Percentiles rank a stretch among this genome's conserved stretches.
phyloP scores from a whole-genome alignment of 2,797 vertebrate species.

The Dromococcyx pavoninus region DNA sequence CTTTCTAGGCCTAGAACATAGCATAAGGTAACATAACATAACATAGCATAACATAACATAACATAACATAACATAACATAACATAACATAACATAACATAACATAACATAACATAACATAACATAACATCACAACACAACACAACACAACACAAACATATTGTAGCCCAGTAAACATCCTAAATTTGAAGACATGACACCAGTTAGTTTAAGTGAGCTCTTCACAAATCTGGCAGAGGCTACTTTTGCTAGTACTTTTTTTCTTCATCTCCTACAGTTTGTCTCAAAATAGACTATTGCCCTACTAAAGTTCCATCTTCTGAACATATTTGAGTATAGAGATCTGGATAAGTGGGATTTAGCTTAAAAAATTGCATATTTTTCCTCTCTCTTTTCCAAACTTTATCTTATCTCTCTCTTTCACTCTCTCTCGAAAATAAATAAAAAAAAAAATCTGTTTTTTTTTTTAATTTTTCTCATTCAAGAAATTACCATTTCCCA shows the following conservation, averaged over 20 bases:
- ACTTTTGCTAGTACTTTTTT: neutral
- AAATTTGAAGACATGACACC: neutral
- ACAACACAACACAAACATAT: neutral
- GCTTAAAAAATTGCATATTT: neutral
- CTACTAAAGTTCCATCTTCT: neutral
- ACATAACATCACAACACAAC: too few relatives aligned
- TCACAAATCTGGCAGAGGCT: neutral
- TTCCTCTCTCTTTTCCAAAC: too few relatives aligned
- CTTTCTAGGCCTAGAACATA: neutral
- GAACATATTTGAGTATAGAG: neutral
- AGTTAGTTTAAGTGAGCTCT: neutral
- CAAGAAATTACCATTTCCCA: neutral
- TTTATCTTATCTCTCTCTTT: neutral
- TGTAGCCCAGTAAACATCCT: neutral
- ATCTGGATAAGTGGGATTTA: neutral
- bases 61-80: too few relatives aligned
- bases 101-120: too few relatives aligned
- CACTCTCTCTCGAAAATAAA: neutral
- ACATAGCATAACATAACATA: too few relatives aligned
- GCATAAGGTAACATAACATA: too few relatives aligned
- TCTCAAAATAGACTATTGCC: neutral
- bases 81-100: too few relatives aligned
- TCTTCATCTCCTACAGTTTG: neutral
- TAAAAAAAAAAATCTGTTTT: neutral
- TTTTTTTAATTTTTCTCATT: neutral